Evolutionary conservation across 2,888 invertebrate species (phyloP), one percentile per base, ranked within the genome.

Genomic region (Eristalis tenax): DNA sequence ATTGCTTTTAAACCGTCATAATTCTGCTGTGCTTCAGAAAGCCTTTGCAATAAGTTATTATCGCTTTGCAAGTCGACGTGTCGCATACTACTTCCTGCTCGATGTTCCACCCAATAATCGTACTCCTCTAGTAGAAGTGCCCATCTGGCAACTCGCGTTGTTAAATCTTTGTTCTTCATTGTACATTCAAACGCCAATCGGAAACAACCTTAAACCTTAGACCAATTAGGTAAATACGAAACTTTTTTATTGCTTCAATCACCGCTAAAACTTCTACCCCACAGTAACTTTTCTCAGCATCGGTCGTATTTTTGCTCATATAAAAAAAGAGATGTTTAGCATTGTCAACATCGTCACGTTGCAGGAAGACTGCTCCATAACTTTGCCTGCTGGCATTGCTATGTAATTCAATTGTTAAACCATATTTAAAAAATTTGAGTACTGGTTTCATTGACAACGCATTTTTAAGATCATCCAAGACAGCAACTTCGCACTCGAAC

Each of bases 211-310:
- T 88, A 50, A 88, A 89, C 2, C 59, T 23, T 57, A 80, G 66
- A 35, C 88, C 87, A 0, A 90, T 59, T 1, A 89, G 88, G 89
- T 90, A 90, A n/a, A n/a, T n/a, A n/a, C n/a, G n/a, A n/a, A n/a
- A n/a, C n/a, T n/a, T 90, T 35, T 88, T 88, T 11, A 90, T 23
- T 1, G 89, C 88, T 28, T 78, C 59, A 1, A 83, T 64, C 4
- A 83, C 69, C 2, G 76, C 85, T 63, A 73, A 38, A 0, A 74
- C 76, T 65, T 85, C 85, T 4, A 83, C 5, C 61, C 75, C 66
- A 4, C 82, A 59, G 23, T 81, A 74, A 11, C 40, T 66, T 61
- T 77, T 68, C 11, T 63, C 68, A 8, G 59, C 69, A 15, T 68
- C 69, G 0, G 63, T 73, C 8, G 82, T 82, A 13, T 61, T 73